Evolutionary conservation across 2,797 vertebrate species (phyloP).

Genomic region (Falco biarmicus): DNA sequence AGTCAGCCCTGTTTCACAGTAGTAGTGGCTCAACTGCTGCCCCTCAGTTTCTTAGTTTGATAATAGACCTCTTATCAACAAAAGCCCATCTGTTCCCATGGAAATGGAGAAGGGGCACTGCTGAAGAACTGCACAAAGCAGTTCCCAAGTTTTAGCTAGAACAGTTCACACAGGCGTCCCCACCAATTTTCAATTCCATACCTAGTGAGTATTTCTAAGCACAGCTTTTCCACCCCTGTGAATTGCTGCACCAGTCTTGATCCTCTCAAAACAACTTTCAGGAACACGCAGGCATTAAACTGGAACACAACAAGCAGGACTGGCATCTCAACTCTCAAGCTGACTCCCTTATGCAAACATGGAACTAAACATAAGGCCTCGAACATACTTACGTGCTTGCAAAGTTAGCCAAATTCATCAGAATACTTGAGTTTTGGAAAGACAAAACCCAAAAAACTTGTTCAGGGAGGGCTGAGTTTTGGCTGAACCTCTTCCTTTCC

Average conservation of each 20-base stretch:
- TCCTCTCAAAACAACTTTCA: not conserved
- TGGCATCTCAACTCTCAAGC: not conserved
- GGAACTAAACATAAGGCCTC: not conserved
- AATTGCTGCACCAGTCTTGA: not conserved
- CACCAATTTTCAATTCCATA: not conserved
- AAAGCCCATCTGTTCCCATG: constrained; percentile 25
- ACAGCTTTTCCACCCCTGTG: not conserved
- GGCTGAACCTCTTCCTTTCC: not conserved
- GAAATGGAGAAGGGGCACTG: not conserved
- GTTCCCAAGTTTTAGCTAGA: not conserved
- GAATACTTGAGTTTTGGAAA: not conserved
- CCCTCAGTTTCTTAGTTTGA: not conserved
- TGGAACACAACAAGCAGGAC: not conserved
- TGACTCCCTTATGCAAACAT: not conserved
- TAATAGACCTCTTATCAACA: constrained; percentile 21
- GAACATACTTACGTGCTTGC: fast-evolving
- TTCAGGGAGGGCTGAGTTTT: not conserved
- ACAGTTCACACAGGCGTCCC: not conserved
- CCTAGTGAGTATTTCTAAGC: fast-evolving
- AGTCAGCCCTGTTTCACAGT: not conserved
- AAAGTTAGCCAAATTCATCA: not conserved
- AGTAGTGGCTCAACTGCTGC: not conserved
- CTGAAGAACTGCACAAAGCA: not conserved
- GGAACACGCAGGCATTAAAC: not conserved
- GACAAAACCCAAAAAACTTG: not conserved